Conservation (phyloP, 2,113 vertebrate genomes). For the Chaetodon trifascialis region DNA sequence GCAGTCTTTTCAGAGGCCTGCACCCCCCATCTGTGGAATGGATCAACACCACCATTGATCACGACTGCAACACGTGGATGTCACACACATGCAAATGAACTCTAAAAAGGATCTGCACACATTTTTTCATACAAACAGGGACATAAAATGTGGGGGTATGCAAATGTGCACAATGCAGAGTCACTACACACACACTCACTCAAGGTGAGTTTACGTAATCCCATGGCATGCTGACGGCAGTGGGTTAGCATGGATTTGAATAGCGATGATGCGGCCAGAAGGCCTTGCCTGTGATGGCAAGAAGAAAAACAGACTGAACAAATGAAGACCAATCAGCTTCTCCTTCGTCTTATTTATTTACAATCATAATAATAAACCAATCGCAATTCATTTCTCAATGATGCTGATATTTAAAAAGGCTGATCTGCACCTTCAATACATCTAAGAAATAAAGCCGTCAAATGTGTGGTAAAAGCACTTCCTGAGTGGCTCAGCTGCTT, state of each 20-base stretch:
- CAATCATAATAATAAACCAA: not conserved
- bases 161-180: constrained; percentile 2
- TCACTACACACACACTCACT: not conserved
- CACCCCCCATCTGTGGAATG: constrained; percentile 40
- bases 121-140: not conserved
- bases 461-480: constrained; percentile 9
- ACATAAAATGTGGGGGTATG: constrained; percentile 19
- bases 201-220: constrained; percentile 32
- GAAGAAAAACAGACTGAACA: not conserved
- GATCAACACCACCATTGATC: constrained; percentile 46
- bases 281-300: not conserved
- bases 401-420: not conserved
- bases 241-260: constrained; percentile 48
- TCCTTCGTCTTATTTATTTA: constrained; percentile 11
- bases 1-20: constrained; percentile 36
- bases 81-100: constrained; percentile 45
- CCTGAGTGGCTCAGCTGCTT: constrained; percentile 4
- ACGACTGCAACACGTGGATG: constrained; percentile 28
- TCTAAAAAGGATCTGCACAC: constrained; percentile 16
- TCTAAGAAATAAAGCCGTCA: not conserved
- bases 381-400: not conserved
- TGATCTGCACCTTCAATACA: not conserved
- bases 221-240: not conserved
- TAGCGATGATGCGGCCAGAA: constrained; percentile 31
- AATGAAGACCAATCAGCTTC: not conserved